Evolutionary conservation across 2,888 invertebrate genomes (phyloP).

Genomic region (Ophioninae sp.): DNA sequence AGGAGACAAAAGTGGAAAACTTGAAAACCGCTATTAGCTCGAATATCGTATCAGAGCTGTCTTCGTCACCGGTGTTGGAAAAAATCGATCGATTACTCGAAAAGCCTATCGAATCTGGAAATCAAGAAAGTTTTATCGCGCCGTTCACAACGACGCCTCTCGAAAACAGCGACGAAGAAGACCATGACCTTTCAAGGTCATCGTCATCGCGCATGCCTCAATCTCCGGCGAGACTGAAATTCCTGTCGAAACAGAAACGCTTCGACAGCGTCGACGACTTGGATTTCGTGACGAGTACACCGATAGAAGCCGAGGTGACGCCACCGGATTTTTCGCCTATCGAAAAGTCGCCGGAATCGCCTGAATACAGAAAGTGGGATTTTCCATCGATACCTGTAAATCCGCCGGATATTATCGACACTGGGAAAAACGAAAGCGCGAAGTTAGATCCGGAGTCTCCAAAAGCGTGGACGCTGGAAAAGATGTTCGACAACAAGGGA

Average conservation of each 20-base stretch:
- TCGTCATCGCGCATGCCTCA: background rate
- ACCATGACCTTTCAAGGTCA: background rate
- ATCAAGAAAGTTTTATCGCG: background rate
- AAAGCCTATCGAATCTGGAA: background rate
- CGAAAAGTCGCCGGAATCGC: slow-evolving; percentile 21
- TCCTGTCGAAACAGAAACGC: slow-evolving; percentile 57
- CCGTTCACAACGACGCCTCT: background rate
- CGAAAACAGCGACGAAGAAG: background rate
- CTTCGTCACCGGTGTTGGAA: background rate
- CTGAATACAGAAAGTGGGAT: slow-evolving; percentile 32
- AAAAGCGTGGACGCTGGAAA: background rate
- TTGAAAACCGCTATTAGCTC: background rate
- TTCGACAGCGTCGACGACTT: slow-evolving; percentile 59
- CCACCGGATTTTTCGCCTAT: slow-evolving; percentile 21
- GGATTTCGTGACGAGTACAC: slow-evolving; percentile 56
- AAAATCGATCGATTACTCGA: background rate
- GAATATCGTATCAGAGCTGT: background rate
- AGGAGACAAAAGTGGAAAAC: slow-evolving; percentile 15
- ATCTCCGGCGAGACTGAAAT: slow-evolving; percentile 53
- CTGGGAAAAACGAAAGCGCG: background rate
- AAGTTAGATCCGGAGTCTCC: background rate
- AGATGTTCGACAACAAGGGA: background rate
- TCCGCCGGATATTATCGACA: background rate
- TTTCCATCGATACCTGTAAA: background rate
- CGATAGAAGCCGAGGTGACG: slow-evolving; percentile 25